Percentiles rank a stretch among this genome's conserved stretches.
These are phyloP conservation scores for Danio jaintianensis DNA, from an alignment of 2,797 vertebrate genomes.

Conservation along the genomic window DNA sequence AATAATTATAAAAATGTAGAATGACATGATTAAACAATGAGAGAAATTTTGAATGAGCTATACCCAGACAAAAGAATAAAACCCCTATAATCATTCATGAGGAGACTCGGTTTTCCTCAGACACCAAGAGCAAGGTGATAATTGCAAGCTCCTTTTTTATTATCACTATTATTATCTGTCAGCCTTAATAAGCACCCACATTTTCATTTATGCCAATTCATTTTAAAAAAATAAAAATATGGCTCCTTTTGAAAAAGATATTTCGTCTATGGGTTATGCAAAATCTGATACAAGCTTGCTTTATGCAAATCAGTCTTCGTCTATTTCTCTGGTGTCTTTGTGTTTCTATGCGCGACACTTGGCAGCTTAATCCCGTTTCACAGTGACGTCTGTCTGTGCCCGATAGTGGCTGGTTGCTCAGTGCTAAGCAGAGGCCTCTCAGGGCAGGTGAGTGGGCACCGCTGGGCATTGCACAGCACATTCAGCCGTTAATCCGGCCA, in stretches of 20 bases:
- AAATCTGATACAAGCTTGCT: conserved; percentile 39
- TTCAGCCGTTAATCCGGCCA: conserved; percentile 78
- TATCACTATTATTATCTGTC: conserved; percentile 58
- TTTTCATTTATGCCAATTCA: conserved; percentile 71
- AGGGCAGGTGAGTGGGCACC: conserved; percentile 72
- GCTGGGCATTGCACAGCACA: conserved; percentile 73
- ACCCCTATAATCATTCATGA: conserved; percentile 68
- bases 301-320: conserved; percentile 24
- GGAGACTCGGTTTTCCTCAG: conserved; percentile 69
- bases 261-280: conserved; percentile 69
- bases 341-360: conserved; percentile 78
- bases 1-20: background rate
- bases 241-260: conserved; percentile 71
- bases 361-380: conserved; percentile 82
- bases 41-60: conserved; percentile 53
- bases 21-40: conserved; percentile 44
- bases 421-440: conserved; percentile 74
- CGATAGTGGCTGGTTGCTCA: conserved; percentile 80
- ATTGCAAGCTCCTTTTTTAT: conserved; percentile 67
- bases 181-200: conserved; percentile 69
- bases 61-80: conserved; percentile 65
- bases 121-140: conserved; percentile 65
- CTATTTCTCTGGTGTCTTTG: conserved; percentile 68
- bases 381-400: conserved; percentile 80
- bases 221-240: conserved; percentile 57